These are phyloP conservation scores for Tetheella fluctuosa DNA, from an alignment of 2,888 invertebrate genomes.

Conservation along the genomic window DNA sequence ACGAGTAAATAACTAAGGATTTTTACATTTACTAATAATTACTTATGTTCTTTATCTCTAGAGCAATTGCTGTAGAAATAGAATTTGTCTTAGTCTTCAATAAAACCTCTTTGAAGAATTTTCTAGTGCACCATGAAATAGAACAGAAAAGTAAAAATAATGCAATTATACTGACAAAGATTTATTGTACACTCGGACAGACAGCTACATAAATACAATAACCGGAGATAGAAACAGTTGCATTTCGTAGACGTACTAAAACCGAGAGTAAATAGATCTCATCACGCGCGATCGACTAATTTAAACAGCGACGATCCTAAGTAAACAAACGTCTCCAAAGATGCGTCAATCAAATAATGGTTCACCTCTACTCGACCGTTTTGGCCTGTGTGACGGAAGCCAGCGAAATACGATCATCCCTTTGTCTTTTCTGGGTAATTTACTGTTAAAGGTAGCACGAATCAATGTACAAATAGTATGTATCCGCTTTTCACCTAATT, in stretches of 20 bases:
- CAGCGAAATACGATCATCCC: not conserved
- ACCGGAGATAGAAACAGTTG: not conserved
- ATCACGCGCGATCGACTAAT: constrained; percentile 21
- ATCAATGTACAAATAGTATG: too few relatives aligned
- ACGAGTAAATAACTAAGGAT: not conserved
- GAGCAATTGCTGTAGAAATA: too few relatives aligned
- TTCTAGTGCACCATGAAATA: not conserved
- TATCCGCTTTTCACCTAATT: not conserved
- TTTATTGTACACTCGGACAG: not conserved
- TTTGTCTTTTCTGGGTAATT: not conserved
- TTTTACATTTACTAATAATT: not conserved
- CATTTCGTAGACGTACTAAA: not conserved
- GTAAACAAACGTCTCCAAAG: constrained; percentile 12
- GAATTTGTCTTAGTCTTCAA: too few relatives aligned
- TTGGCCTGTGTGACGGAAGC: not conserved
- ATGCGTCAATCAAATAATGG: constrained; percentile 7
- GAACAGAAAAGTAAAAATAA: not conserved
- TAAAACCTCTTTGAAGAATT: too few relatives aligned
- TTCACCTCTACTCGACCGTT: not conserved
- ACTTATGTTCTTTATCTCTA: too few relatives aligned
- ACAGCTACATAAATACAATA: not conserved
- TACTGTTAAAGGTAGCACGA: constrained; percentile 1
- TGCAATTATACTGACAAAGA: not conserved
- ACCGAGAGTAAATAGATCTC: constrained; percentile 18
- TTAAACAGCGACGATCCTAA: constrained; percentile 17